Percentiles rank a stretch among this genome's conserved stretches.
phyloP scores from a whole-genome alignment of 2,888 invertebrate genomes.

The Meganola albula region DNA sequence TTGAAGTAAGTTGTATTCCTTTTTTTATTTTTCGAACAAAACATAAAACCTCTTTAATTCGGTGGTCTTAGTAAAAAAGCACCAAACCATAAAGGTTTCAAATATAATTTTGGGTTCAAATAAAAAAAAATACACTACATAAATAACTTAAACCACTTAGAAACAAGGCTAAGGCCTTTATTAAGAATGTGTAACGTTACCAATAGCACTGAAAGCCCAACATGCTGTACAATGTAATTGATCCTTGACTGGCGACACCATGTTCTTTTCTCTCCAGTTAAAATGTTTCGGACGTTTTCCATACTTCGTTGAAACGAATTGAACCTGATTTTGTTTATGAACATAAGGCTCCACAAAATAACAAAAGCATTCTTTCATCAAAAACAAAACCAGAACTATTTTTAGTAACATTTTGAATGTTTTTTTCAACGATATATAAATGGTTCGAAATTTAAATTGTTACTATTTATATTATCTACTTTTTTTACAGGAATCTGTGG shows the following conservation, averaged over 20 bases:
- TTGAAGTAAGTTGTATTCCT: too few relatives aligned
- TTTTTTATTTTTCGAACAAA: too few relatives aligned
- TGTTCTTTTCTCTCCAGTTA: slow-evolving; percentile 37
- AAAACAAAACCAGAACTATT: slow-evolving; percentile 9
- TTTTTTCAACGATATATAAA: slow-evolving; percentile 10
- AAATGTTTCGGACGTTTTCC: slow-evolving; percentile 20
- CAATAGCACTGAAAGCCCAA: slow-evolving; percentile 49
- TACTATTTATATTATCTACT: slow-evolving; percentile 14
- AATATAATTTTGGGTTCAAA: too few relatives aligned
- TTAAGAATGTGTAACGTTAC: too few relatives aligned
- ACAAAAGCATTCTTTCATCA: slow-evolving; percentile 7
- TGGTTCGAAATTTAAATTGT: slow-evolving; percentile 5
- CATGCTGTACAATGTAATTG: slow-evolving; percentile 40
- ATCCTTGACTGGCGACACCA: slow-evolving; percentile 43
- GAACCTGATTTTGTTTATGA: neutral
- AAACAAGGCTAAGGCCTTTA: too few relatives aligned
- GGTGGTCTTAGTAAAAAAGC: too few relatives aligned
- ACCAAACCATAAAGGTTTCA: too few relatives aligned
- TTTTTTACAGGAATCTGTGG: slow-evolving; percentile 10
- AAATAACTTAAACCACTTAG: too few relatives aligned
- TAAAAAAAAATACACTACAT: too few relatives aligned
- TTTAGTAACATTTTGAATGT: slow-evolving; percentile 19
- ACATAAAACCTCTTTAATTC: too few relatives aligned
- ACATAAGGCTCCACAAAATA: neutral
- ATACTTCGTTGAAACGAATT: too few relatives aligned